Conservation (phyloP, 2,888 invertebrate genomes). For the Lasioglossum pauxillum region DNA sequence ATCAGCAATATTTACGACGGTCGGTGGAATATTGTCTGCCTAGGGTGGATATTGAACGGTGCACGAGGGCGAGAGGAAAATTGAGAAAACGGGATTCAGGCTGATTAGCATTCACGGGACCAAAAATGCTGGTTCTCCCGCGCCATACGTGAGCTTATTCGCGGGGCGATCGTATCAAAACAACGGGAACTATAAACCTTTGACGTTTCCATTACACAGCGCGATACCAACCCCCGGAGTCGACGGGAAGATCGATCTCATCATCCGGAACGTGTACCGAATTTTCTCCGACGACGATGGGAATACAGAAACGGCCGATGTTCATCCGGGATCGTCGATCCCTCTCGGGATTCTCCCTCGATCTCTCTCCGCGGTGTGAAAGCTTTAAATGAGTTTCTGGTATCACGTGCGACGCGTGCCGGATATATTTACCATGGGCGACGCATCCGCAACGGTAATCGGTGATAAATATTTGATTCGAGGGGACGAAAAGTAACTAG, state of each 20-base stretch:
- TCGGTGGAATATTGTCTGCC: neutral
- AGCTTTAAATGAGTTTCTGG: slow-evolving; percentile 51
- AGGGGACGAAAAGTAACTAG: neutral
- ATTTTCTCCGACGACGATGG: slow-evolving; percentile 11
- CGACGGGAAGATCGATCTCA: slow-evolving; percentile 17
- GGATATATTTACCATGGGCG: slow-evolving; percentile 42
- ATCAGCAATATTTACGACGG: too few relatives aligned
- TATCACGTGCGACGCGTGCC: slow-evolving; percentile 63
- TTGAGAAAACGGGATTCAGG: too few relatives aligned
- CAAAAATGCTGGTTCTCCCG: neutral
- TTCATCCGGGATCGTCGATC: slow-evolving; percentile 24
- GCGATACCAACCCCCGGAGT: neutral
- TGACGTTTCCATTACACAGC: slow-evolving; percentile 37
- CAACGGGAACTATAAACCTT: slow-evolving; percentile 21
- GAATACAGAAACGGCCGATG: slow-evolving; percentile 15
- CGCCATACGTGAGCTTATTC: slow-evolving; percentile 4
- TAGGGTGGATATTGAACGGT: too few relatives aligned
- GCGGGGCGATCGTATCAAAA: slow-evolving; percentile 6
- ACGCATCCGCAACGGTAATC: slow-evolving; percentile 10
- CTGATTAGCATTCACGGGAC: neutral
- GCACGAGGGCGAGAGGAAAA: neutral
- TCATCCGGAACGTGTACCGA: slow-evolving; percentile 26
- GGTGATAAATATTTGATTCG: slow-evolving; percentile 51
- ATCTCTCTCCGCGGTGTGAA: slow-evolving; percentile 38
- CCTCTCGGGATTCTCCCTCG: slow-evolving; percentile 40